phyloP scores from a whole-genome alignment of 2,797 vertebrate species.

The Gymnodraco acuticeps region DNA sequence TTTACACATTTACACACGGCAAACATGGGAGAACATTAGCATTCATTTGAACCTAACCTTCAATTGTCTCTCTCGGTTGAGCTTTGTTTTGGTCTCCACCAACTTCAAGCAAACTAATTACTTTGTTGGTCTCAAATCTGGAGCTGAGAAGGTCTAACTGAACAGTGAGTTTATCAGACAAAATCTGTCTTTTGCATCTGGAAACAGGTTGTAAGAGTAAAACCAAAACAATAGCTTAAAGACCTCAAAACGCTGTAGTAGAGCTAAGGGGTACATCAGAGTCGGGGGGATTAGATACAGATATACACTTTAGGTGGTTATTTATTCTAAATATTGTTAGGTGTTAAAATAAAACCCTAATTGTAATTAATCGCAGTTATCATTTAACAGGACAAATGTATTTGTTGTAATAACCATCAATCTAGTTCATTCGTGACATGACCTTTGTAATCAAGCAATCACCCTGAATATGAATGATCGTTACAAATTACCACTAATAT shows the following conservation, averaged over 20 bases:
- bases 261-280: neutral
- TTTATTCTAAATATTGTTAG: neutral
- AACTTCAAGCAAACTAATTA: neutral
- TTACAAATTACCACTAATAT: constrained; percentile 23
- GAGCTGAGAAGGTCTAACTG: too few relatives aligned
- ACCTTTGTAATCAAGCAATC: constrained; percentile 4
- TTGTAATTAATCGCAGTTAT: constrained; percentile 6
- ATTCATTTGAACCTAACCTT: too few relatives aligned
- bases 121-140: neutral
- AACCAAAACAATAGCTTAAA: constrained; percentile 2
- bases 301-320: neutral
- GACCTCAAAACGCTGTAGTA: neutral
- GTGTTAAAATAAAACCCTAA: neutral
- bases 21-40: too few relatives aligned
- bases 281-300: neutral
- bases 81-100: neutral
- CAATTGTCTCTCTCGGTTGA: neutral
- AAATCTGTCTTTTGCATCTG: neutral
- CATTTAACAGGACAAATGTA: neutral
- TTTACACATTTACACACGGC: too few relatives aligned
- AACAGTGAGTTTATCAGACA: neutral
- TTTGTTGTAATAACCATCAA: too few relatives aligned
- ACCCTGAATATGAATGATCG: constrained; percentile 9
- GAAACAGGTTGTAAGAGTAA: neutral
- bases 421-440: constrained; percentile 12